Evolutionary conservation across 2,113 vertebrate species (phyloP).

Genomic region (Paraplagusia blochii): DNA sequence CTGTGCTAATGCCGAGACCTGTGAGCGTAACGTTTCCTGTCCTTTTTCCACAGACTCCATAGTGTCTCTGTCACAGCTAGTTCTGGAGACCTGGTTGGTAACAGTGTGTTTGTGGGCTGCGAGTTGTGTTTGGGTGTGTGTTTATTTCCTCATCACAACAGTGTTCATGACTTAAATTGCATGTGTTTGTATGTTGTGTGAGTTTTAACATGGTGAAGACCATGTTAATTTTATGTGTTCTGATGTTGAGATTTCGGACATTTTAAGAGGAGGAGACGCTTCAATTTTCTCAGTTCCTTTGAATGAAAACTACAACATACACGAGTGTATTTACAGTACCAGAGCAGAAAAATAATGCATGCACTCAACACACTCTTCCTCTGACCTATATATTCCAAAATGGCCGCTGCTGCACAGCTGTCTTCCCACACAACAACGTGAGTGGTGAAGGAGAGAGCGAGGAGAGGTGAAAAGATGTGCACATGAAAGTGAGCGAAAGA

Average conservation of each 20-base stretch:
- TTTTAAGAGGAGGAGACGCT: no score
- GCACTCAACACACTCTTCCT: conserved; percentile 59
- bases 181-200: conserved; percentile 42
- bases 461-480: conserved; percentile 16
- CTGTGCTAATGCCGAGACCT: conserved; percentile 32
- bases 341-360: conserved; percentile 24
- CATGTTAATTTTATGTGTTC: no score
- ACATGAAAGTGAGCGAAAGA: conserved; percentile 8
- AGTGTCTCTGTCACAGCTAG: conserved; percentile 78
- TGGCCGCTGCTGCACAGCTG: conserved; percentile 65
- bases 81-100: conserved; percentile 78
- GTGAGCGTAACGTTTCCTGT: conserved; percentile 26
- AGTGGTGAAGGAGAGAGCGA: conserved; percentile 27
- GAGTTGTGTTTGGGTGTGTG: conserved; percentile 39
- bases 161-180: conserved; percentile 52
- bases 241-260: no score
- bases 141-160: conserved; percentile 22
- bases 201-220: conserved; percentile 29
- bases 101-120: conserved; percentile 38
- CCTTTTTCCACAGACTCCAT: conserved; percentile 72
- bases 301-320: no score
- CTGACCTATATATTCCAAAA: conserved; percentile 77
- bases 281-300: no score
- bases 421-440: conserved; percentile 54
- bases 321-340: no score